Percentiles rank a stretch among this genome's conserved stretches.
Evolutionary conservation across 2,888 invertebrate genomes (phyloP).

Genomic region (Belgica antarctica): DNA sequence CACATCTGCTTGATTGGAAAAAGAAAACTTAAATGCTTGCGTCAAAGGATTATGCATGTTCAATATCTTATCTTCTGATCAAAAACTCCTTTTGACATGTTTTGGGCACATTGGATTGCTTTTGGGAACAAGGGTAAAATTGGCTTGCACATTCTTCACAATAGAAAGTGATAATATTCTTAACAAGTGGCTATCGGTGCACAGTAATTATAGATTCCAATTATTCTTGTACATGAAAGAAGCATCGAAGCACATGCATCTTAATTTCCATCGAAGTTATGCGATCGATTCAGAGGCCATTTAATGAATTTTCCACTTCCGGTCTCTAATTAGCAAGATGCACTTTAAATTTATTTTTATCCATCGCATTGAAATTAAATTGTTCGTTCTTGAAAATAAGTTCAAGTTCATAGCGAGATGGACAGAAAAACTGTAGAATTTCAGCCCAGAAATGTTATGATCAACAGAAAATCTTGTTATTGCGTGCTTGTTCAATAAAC

Average conservation of each 20-base stretch:
- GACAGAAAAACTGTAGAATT: too few relatives aligned
- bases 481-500: background rate
- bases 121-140: too few relatives aligned
- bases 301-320: slow-evolving; percentile 40
- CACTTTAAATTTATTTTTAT: too few relatives aligned
- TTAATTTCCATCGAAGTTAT: slow-evolving; percentile 38
- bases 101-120: slow-evolving; percentile 14
- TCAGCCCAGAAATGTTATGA: too few relatives aligned
- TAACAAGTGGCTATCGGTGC: slow-evolving; percentile 20
- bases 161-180: slow-evolving; percentile 40
- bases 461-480: slow-evolving; percentile 5
- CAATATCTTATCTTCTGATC: background rate
- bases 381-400: too few relatives aligned
- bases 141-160: too few relatives aligned
- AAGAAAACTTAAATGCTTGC: background rate
- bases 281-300: slow-evolving; percentile 42
- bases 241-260: slow-evolving; percentile 28
- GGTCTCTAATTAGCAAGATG: slow-evolving; percentile 36
- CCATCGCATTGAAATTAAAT: too few relatives aligned
- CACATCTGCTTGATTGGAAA: background rate
- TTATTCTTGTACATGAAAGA: slow-evolving; percentile 18
- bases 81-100: slow-evolving; percentile 11
- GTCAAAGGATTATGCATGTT: background rate
- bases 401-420: too few relatives aligned
- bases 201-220: slow-evolving; percentile 35